Percentiles rank a stretch among this genome's conserved stretches.
Conservation (phyloP, 1,140 invertebrate species). For the Cydia pomonella region DNA sequence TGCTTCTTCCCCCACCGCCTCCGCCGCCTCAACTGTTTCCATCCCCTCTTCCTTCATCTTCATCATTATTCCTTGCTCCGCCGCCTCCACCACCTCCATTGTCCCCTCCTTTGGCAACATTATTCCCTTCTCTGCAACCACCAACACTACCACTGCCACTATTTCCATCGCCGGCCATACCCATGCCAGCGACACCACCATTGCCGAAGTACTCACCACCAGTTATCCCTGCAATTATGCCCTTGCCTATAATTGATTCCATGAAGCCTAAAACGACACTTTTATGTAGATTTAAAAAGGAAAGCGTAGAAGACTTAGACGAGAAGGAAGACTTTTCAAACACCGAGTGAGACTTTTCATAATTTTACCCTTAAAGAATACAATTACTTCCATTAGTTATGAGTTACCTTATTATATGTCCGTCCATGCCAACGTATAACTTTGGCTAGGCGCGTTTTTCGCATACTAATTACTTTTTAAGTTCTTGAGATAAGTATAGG, state of each 20-base stretch:
- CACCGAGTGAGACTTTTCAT: too few relatives aligned
- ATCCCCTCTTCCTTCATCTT: background rate
- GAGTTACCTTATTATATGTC: too few relatives aligned
- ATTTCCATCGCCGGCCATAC: background rate
- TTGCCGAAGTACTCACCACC: background rate
- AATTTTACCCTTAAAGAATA: too few relatives aligned
- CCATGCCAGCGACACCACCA: background rate
- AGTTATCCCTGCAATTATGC: background rate
- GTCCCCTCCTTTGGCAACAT: background rate
- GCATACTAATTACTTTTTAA: too few relatives aligned
- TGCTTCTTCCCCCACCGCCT: background rate
- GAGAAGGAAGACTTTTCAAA: too few relatives aligned
- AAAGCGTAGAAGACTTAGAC: too few relatives aligned
- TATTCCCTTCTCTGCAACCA: background rate
- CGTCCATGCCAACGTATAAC: too few relatives aligned
- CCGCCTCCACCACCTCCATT: background rate
- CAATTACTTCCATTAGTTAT: too few relatives aligned
- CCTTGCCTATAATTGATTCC: background rate
- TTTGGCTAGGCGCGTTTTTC: too few relatives aligned
- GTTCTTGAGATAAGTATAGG: too few relatives aligned
- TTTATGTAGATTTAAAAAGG: too few relatives aligned
- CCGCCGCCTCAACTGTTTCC: background rate
- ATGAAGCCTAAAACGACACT: too few relatives aligned
- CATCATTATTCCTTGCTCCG: background rate
- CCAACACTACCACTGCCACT: background rate